A percentile compares a stretch with the other conserved stretches of the same genome.
phyloP scores from a whole-genome alignment of 2,797 vertebrate genomes.

The Micromesistius poutassou region DNA sequence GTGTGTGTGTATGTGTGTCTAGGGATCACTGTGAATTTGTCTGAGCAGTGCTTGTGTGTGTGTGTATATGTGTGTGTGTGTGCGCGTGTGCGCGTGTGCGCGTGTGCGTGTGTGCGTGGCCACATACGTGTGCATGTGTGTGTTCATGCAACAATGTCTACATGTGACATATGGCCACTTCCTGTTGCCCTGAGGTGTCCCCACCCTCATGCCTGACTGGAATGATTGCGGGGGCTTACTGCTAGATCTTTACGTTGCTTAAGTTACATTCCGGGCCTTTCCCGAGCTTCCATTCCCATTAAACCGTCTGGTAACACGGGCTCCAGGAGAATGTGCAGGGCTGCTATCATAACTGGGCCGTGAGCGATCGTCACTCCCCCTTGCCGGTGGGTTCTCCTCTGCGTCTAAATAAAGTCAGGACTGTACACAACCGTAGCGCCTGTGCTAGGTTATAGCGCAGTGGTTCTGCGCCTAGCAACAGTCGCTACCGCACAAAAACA shows the following conservation, averaged over 20 bases:
- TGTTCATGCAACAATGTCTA: not conserved
- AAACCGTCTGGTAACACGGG: slow-evolving; percentile 27
- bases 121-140: slow-evolving; percentile 6
- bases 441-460: not conserved
- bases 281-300: slow-evolving; percentile 17
- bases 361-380: not conserved
- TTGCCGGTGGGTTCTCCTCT: not conserved
- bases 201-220: slow-evolving; percentile 22
- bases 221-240: slow-evolving; percentile 25
- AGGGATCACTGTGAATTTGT: no score
- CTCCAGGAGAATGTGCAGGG: slow-evolving; percentile 25
- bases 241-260: slow-evolving; percentile 12
- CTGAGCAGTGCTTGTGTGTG: not conserved
- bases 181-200: slow-evolving; percentile 16
- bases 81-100: not conserved
- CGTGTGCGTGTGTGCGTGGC: not conserved
- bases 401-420: not conserved
- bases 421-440: not conserved
- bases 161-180: slow-evolving; percentile 8
- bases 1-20: slow-evolving; percentile 1
- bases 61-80: slow-evolving; percentile 11
- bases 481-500: not conserved
- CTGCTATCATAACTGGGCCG: slow-evolving; percentile 11
- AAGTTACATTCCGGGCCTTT: slow-evolving; percentile 44
- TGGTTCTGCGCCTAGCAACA: not conserved